phyloP scores from a whole-genome alignment of 2,888 invertebrate species.

The Cerceris ruficornis region DNA sequence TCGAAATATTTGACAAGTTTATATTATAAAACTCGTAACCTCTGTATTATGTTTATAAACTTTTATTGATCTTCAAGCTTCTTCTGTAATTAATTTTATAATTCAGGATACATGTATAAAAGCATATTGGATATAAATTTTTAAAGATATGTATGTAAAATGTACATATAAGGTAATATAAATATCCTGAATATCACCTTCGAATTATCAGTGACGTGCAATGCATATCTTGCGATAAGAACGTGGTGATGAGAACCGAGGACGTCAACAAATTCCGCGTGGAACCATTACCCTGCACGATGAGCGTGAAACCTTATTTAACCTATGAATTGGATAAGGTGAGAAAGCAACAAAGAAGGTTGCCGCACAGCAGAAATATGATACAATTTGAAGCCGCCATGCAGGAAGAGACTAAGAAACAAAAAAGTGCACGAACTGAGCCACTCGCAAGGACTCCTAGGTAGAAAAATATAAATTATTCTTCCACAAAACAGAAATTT shows the following conservation, averaged over 20 bases:
- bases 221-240: conserved; percentile 90
- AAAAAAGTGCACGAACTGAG: conserved; percentile 57
- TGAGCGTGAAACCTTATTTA: conserved; percentile 87
- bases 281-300: conserved; percentile 83
- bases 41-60: too few species aligned
- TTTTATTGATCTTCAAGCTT: too few species aligned
- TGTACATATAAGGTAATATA: too few species aligned
- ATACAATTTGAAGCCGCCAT: conserved; percentile 81
- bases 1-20: too few species aligned
- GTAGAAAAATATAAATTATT: conserved; percentile 32
- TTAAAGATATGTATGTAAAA: too few species aligned
- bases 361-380: conserved; percentile 81
- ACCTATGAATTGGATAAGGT: conserved; percentile 87
- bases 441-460: conserved; percentile 59
- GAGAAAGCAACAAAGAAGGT: conserved; percentile 82
- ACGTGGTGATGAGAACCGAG: conserved; percentile 87
- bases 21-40: too few species aligned
- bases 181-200: background rate
- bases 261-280: conserved; percentile 82
- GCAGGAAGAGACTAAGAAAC: conserved; percentile 72
- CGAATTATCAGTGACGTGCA: conserved; percentile 85
- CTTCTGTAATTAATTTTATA: too few species aligned
- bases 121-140: too few species aligned
- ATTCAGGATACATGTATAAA: too few species aligned
- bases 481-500: background rate